Evolutionary conservation across 1,140 invertebrate genomes (phyloP).

Genomic region (Elymnias hypermnestra): DNA sequence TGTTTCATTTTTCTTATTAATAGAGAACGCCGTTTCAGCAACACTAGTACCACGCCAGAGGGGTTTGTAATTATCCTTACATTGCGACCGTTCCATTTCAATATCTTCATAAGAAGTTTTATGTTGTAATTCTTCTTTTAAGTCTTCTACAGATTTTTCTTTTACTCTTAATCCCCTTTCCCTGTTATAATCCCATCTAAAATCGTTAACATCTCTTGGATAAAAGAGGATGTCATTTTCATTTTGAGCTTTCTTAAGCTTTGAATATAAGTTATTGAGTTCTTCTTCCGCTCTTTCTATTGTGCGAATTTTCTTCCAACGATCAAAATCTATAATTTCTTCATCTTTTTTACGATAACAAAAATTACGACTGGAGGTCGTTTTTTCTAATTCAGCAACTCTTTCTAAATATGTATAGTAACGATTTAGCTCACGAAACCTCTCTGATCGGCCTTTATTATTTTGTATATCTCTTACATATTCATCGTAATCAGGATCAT

Average conservation of each 20-base stretch:
- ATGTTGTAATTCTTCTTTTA: constrained; percentile 84
- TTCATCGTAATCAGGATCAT: constrained; percentile 80
- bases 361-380: constrained; percentile 82
- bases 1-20: constrained; percentile 75
- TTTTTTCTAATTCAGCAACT: constrained; percentile 87
- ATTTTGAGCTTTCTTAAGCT: constrained; percentile 86
- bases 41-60: constrained; percentile 90
- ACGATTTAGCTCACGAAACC: constrained; percentile 90
- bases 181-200: constrained; percentile 83
- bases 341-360: constrained; percentile 83
- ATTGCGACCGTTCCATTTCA: constrained; percentile 68
- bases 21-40: constrained; percentile 82
- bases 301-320: constrained; percentile 88
- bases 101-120: constrained; percentile 71
- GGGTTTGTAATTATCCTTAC: constrained; percentile 85
- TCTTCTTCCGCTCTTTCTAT: constrained; percentile 90
- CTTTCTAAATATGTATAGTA: constrained; percentile 92
- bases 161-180: constrained; percentile 88
- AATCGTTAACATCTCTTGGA: constrained; percentile 82
- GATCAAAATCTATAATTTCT: constrained; percentile 90
- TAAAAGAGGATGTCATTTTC: constrained; percentile 90
- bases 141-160: constrained; percentile 91
- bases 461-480: constrained; percentile 85
- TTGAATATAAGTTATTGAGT: constrained; percentile 84
- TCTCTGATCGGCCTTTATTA: constrained; percentile 83